phyloP scores from a whole-genome alignment of 1,140 invertebrate species.

The Pinna nobilis region DNA sequence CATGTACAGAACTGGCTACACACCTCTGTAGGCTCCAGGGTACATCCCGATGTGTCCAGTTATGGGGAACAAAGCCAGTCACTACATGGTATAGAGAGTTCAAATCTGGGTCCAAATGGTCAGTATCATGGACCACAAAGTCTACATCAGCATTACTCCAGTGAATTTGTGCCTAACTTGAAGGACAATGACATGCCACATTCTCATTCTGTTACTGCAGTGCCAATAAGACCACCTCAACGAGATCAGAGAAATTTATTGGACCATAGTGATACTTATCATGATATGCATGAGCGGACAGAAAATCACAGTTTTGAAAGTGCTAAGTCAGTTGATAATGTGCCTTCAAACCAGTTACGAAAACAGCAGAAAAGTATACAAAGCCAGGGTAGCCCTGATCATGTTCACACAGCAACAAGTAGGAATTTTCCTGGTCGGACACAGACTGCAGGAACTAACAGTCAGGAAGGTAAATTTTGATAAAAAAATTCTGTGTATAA shows the following conservation, averaged over 20 bases:
- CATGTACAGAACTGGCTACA: not conserved
- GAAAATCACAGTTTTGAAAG: conserved; percentile 32
- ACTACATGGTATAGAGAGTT: conserved; percentile 11
- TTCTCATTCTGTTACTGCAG: conserved; percentile 27
- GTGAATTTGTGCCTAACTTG: not conserved
- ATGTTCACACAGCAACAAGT: not conserved
- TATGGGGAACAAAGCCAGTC: no score
- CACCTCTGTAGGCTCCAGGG: no score
- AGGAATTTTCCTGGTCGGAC: conserved; percentile 9
- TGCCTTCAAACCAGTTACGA: no score
- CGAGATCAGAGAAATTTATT: conserved; percentile 20
- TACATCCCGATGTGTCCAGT: no score
- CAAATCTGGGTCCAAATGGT: not conserved
- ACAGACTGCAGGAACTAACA: no score
- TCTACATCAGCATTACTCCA: not conserved
- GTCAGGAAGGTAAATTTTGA: conserved; percentile 15
- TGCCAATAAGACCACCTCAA: conserved; percentile 49
- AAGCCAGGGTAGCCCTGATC: not conserved
- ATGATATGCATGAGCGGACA: not conserved
- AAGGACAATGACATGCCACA: not conserved
- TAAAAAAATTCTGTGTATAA: no score
- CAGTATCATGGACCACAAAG: not conserved
- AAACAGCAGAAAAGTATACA: no score
- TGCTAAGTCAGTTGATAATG: conserved; percentile 1
- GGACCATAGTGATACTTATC: not conserved